Evolutionary conservation across 2,888 invertebrate genomes (phyloP), one percentile per base, ranked within the genome.

Genomic region (Caprella mutica): DNA sequence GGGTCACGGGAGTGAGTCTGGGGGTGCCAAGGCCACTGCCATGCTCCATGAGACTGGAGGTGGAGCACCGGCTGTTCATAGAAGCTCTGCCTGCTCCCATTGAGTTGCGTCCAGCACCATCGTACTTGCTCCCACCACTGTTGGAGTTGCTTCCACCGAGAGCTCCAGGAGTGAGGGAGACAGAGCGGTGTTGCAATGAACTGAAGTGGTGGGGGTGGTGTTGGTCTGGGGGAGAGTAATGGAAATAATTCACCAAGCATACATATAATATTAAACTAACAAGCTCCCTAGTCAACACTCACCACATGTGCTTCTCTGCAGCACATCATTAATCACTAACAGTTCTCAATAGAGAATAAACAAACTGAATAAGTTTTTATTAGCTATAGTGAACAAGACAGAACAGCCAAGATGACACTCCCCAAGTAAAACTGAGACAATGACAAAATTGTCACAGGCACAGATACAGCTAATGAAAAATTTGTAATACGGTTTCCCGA

Each of bases 11-110:
- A 76, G 90, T 89, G 75, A 90, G 89, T 61, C 73, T 60, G 44
- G 75, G 72, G 26, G 74, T 72, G 65, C 68, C 61, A 39, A 63
- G 65, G 38, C 78, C 89, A 78, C 68, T 85, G 70, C 83, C 79
- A 71, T 81, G 81, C 71, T 86, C 86, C 68, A 86, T 77, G 69
- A 86, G 76, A 73, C 89, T 89, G 66, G 89, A 88, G 44, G 88
- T 89, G 75, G 90, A 91, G 70, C 89, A 89, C 64, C 91, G 81
- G 72, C 90, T 90, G 74, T 90, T 89, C 76, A 90, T 83, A 72
- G 88, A 88, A 75, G 88, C 88, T 61, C 90, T 27, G 21, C 48
- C 29, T 30, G 30, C 48, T 1, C 48, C 48, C n/a, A n/a, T n/a
- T 1, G 29, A 17, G 8, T 26, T 48, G 14, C 27, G 29, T 14